These are phyloP conservation scores for Drosophila diplacantha DNA, from an alignment of 2,888 invertebrate genomes.

Conservation along the genomic window DNA sequence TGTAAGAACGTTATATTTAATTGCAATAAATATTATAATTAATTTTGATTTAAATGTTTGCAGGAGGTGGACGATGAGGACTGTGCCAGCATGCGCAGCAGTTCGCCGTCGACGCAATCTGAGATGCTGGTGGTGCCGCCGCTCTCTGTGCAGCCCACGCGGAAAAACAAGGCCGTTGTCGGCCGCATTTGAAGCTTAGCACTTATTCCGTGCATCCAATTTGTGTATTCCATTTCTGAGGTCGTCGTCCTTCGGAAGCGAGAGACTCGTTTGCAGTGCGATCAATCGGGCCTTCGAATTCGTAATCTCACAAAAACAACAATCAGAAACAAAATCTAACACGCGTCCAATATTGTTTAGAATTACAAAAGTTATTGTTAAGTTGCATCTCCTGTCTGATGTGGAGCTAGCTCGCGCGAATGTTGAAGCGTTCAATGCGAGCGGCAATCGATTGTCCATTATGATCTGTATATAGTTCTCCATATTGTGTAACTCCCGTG, in stretches of 20 bases:
- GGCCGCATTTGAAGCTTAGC: slow-evolving; percentile 77
- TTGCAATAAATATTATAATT: neutral
- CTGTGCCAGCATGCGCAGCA: slow-evolving; percentile 71
- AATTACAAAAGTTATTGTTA: slow-evolving; percentile 37
- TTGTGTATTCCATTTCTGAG: slow-evolving; percentile 60
- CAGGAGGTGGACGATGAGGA: slow-evolving; percentile 86
- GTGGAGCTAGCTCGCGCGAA: slow-evolving; percentile 33
- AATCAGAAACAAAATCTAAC: slow-evolving; percentile 28
- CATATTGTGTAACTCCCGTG: slow-evolving; percentile 24
- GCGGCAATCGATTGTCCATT: slow-evolving; percentile 35
- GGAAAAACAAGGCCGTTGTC: slow-evolving; percentile 86
- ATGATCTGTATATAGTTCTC: slow-evolving; percentile 55
- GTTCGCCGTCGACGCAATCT: slow-evolving; percentile 78
- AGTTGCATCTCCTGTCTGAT: slow-evolving; percentile 25
- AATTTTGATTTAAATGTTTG: slow-evolving; percentile 37
- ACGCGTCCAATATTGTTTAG: slow-evolving; percentile 51
- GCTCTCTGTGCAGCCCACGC: slow-evolving; percentile 90
- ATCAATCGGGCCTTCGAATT: slow-evolving; percentile 29
- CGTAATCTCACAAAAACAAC: slow-evolving; percentile 33
- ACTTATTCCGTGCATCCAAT: slow-evolving; percentile 21
- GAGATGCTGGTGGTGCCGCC: slow-evolving; percentile 84
- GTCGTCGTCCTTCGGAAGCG: slow-evolving; percentile 14
- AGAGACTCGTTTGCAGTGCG: slow-evolving; percentile 15
- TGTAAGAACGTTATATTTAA: slow-evolving; percentile 77
- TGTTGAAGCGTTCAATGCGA: slow-evolving; percentile 60